Evolutionary conservation across 1,140 invertebrate species (phyloP).

Genomic region (Trinorchestia longiramus): DNA sequence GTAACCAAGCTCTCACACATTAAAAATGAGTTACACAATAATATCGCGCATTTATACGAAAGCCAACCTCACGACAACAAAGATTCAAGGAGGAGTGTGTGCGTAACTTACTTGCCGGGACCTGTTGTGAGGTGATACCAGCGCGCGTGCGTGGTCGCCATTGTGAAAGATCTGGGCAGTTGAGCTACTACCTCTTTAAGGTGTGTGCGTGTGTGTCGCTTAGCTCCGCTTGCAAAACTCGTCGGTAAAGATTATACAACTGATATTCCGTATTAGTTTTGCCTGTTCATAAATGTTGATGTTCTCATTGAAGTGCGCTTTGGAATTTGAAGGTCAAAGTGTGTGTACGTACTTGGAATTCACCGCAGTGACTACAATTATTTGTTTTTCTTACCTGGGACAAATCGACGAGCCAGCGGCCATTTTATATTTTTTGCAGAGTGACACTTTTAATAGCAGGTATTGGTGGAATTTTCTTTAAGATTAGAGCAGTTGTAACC

Average conservation of each 20-base stretch:
- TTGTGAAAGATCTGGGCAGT: constrained; percentile 26
- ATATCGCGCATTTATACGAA: neutral
- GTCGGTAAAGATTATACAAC: neutral
- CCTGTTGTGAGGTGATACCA: neutral
- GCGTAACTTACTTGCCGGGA: neutral
- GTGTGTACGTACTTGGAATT: neutral
- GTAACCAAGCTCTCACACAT: too few relatives aligned
- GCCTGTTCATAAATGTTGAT: neutral
- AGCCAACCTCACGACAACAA: neutral
- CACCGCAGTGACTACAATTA: neutral
- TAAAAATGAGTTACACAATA: too few relatives aligned
- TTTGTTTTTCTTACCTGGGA: constrained; percentile 33
- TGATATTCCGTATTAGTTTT: neutral
- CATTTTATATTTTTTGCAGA: constrained; percentile 30
- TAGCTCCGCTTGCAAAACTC: neutral
- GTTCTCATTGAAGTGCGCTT: neutral
- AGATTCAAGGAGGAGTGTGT: neutral
- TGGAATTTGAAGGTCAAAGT: neutral
- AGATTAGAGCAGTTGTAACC: neutral
- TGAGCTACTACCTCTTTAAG: constrained; percentile 23
- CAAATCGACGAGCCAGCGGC: constrained; percentile 21
- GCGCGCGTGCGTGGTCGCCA: constrained; percentile 53
- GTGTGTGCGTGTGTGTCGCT: neutral
- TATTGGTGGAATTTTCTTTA: neutral
- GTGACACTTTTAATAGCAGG: neutral